Conservation (phyloP, 2,113 vertebrate species). For the Machaerirhynchus nigripectus region DNA sequence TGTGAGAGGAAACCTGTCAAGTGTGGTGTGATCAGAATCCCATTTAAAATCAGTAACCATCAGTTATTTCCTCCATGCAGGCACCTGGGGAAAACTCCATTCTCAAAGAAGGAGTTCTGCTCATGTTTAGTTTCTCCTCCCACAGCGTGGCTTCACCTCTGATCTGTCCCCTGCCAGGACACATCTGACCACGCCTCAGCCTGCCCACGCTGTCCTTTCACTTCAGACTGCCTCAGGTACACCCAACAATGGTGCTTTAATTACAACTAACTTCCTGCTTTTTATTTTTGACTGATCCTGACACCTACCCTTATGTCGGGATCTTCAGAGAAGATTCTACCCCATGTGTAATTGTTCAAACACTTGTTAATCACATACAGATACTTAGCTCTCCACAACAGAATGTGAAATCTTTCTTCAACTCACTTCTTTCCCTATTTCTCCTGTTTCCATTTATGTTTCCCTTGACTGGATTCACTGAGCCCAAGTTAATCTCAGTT, state of each 20-base stretch:
- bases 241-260: background rate
- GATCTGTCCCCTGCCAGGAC: background rate
- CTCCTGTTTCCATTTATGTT: background rate
- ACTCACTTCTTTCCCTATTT: background rate
- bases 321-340: background rate
- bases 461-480: background rate
- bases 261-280: background rate
- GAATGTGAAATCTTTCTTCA: background rate
- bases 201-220: background rate
- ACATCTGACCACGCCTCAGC: accelerated
- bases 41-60: background rate
- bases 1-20: background rate
- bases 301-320: background rate
- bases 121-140: accelerated
- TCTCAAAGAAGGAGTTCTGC: background rate
- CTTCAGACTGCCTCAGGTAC: background rate
- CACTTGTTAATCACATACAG: background rate
- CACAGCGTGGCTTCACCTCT: background rate
- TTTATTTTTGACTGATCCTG: background rate
- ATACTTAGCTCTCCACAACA: background rate
- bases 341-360: background rate
- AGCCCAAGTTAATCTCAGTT: background rate
- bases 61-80: background rate
- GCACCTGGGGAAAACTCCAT: background rate
- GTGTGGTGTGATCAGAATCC: background rate